A percentile compares a stretch with the other conserved stretches of the same genome.
These are phyloP conservation scores for Chascanopsetta lugubris DNA, from an alignment of 2,113 vertebrate genomes.

Conservation along the genomic window DNA sequence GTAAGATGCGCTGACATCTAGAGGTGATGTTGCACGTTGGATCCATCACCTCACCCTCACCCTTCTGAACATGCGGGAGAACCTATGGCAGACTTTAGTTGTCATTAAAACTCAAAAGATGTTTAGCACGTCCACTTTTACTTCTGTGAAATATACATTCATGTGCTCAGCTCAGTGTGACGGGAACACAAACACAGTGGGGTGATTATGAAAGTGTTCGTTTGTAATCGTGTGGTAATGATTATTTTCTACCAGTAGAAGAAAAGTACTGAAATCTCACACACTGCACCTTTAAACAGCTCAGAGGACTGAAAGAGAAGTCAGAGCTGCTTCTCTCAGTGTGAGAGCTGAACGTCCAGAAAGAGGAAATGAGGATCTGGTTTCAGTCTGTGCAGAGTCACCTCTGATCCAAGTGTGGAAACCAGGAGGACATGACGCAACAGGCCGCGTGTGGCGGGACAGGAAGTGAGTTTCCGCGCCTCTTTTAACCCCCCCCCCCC, in stretches of 20 bases:
- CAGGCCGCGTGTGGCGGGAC: conserved; percentile 56
- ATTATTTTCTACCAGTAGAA: too few relatives aligned
- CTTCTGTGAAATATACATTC: too few relatives aligned
- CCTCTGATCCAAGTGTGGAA: conserved; percentile 20
- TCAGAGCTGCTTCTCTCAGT: background rate
- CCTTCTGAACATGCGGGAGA: too few relatives aligned
- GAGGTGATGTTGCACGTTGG: too few relatives aligned
- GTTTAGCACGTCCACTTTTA: too few relatives aligned
- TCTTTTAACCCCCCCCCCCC: conserved; percentile 8
- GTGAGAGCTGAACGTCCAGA: conserved; percentile 3
- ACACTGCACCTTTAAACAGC: background rate
- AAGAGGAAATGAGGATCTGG: conserved; percentile 25
- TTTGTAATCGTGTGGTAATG: too few relatives aligned
- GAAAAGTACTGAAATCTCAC: background rate
- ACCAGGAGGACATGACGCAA: conserved; percentile 60
- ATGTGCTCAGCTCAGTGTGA: too few relatives aligned
- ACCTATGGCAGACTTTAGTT: too few relatives aligned
- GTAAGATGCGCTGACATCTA: too few relatives aligned
- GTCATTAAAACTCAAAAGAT: too few relatives aligned
- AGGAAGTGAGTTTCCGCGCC: conserved; percentile 64
- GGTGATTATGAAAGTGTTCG: too few relatives aligned
- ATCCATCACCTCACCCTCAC: too few relatives aligned
- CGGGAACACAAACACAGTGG: background rate
- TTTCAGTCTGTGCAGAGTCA: conserved; percentile 34
- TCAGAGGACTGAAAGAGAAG: background rate